A percentile compares a stretch with the other conserved stretches of the same genome.
Evolutionary conservation across 37 sponge, comb jelly and placozoan species (phyloP).

Genomic region (Diacarnus erythraeanus): DNA sequence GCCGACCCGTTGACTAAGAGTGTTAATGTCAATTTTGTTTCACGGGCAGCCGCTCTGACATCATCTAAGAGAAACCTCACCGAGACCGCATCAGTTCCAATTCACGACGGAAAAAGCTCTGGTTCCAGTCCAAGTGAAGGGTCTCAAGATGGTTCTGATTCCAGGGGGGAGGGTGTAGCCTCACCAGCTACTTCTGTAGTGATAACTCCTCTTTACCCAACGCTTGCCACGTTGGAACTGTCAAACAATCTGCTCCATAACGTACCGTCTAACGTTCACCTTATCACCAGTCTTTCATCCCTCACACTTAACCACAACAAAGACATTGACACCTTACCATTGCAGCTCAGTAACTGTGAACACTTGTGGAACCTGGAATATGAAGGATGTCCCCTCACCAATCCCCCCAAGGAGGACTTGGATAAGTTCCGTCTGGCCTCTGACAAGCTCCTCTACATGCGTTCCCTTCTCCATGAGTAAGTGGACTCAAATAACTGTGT

Average conservation of each 20-base stretch:
- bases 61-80: not conserved
- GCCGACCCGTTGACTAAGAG: not conserved
- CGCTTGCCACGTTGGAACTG: slow-evolving; percentile 70
- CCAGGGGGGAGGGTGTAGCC: not conserved
- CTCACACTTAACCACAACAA: slow-evolving; percentile 72
- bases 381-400: slow-evolving; percentile 61
- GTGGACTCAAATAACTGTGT: no score
- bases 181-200: slow-evolving; percentile 12
- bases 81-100: not conserved
- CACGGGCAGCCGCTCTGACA: not conserved
- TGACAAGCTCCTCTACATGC: slow-evolving; percentile 80
- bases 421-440: slow-evolving; percentile 68
- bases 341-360: slow-evolving; percentile 77
- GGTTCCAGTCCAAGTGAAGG: slow-evolving; percentile 13
- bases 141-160: slow-evolving; percentile 24
- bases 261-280: slow-evolving; percentile 67
- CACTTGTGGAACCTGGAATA: slow-evolving; percentile 81
- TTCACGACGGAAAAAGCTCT: slow-evolving; percentile 2
- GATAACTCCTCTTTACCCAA: slow-evolving; percentile 59
- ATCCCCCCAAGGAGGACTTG: slow-evolving; percentile 61
- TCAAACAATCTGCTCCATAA: slow-evolving; percentile 43
- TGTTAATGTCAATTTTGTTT: not conserved
- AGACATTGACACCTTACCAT: slow-evolving; percentile 69
- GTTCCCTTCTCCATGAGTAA: slow-evolving; percentile 78
- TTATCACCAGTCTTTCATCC: slow-evolving; percentile 37